Base-by-base conservation (phyloP, 2,113 vertebrate genomes). In the Calyptomena viridis region DNA sequence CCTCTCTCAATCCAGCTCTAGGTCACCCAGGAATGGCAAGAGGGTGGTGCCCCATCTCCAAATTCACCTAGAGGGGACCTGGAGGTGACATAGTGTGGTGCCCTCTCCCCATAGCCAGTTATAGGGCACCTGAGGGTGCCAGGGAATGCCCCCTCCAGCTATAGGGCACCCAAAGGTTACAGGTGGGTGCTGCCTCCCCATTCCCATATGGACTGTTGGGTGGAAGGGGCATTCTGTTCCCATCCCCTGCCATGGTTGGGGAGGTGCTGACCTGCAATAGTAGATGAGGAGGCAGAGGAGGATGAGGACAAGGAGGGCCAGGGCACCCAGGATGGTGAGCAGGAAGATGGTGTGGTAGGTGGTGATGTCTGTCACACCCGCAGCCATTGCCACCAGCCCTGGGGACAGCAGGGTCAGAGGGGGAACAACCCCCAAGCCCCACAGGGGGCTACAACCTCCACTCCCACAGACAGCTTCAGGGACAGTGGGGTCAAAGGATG, bases 311-410 rank as follows among this genome's bases (percentile, higher is more conserved):
- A 99, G 97, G 84, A 99, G 96, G 30, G 99, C 98, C 95, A 99
- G 90, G 4, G 99, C 99, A 6, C 98, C 99, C 96, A 99, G 98
- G 93, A 99, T 99, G 96, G 99, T 99, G 68, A 99, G 98, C 95
- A 99, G 98, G 98, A 99, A 99, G 97, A 99, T 98, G 87, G 99
- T 99, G 97, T 99, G 99, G 97, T 99, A 99, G 46, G 99, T 98
- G 75, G 98, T 98, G 89, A 99, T 99, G 96, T 99, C 99, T 60
- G 98, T 98, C 95, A 99, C 96, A n/a, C 99, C 99, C 0, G 98
- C 98, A 6, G 98, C 98, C 95, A 98, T 98, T 5, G 98, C 96
- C 85, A 98, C 98, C 90, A 99, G 93, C 72, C 98, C 99, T 99
- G 97, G 50, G 87, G 62, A 64, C 78, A 85, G 35, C 4, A 3